These are phyloP conservation scores for Myotis vivesi DNA, from an alignment of 2,797 vertebrate genomes.

Conservation along the genomic window DNA sequence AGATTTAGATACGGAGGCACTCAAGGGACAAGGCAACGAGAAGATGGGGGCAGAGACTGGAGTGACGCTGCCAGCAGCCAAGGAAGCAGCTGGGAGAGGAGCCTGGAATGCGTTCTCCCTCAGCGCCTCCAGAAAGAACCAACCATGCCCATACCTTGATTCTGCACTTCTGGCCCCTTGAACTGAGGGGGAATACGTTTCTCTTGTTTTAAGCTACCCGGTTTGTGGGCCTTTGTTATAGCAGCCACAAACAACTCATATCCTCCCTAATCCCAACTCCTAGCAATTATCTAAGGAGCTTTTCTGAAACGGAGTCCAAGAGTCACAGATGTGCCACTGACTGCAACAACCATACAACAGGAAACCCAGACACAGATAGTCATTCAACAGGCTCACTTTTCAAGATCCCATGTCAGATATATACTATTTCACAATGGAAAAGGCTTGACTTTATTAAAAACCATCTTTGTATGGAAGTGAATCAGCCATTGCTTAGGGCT, in stretches of 20 bases:
- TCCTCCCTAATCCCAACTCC: background rate
- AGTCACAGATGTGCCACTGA: background rate
- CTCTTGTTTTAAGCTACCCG: background rate
- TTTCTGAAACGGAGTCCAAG: background rate
- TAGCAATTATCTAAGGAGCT: background rate
- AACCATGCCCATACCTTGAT: background rate
- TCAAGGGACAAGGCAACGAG: background rate
- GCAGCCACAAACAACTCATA: background rate
- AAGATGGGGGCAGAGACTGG: background rate
- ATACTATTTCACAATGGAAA: background rate
- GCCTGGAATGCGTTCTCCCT: background rate
- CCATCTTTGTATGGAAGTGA: background rate
- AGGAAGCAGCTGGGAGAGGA: background rate
- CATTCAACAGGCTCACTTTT: background rate
- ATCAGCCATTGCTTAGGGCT: background rate
- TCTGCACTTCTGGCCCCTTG: background rate
- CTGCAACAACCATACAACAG: rapidly evolving
- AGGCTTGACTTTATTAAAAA: background rate
- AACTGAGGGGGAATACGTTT: background rate
- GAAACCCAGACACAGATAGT: background rate
- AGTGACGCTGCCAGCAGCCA: background rate
- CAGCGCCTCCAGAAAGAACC: too few relatives aligned
- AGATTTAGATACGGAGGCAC: background rate
- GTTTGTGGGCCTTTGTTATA: background rate
- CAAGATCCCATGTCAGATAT: background rate